Evolutionary conservation across 2,888 invertebrate species (phyloP).

Genomic region (Carcina quercana): DNA sequence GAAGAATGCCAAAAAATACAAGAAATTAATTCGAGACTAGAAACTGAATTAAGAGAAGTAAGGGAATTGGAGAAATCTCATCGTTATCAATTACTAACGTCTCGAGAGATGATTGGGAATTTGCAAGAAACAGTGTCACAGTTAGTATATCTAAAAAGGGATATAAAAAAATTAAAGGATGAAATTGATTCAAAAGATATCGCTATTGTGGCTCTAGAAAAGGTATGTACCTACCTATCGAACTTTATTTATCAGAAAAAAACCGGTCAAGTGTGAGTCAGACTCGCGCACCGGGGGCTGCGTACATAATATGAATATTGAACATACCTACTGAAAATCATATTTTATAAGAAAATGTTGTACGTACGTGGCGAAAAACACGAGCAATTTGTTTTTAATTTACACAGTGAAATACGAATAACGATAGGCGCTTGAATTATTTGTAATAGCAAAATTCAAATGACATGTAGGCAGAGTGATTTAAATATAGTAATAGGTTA

Average conservation of each 20-base stretch:
- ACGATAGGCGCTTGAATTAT: too few species aligned
- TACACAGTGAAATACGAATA: too few species aligned
- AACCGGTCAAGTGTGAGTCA: too few species aligned
- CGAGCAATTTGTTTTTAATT: too few species aligned
- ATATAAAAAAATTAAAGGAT: conserved; percentile 51
- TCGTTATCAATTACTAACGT: conserved; percentile 52
- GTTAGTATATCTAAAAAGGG: conserved; percentile 55
- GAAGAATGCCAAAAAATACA: conserved; percentile 47
- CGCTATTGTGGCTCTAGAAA: conserved; percentile 35
- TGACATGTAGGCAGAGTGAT: not conserved
- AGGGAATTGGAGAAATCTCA: conserved; percentile 60
- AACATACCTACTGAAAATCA: too few species aligned
- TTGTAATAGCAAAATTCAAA: not conserved
- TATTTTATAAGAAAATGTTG: too few species aligned
- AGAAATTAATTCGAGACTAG: conserved; percentile 45
- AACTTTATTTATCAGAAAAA: not conserved
- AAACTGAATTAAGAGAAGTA: conserved; percentile 47
- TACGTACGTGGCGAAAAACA: too few species aligned
- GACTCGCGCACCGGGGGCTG: too few species aligned
- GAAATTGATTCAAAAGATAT: conserved; percentile 40
- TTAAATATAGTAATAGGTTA: too few species aligned
- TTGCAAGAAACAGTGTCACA: conserved; percentile 63
- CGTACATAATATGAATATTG: too few species aligned
- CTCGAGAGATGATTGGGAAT: conserved; percentile 61
- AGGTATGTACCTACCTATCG: conserved; percentile 25